Evolutionary conservation across 2,113 vertebrate genomes (phyloP), one percentile per base, ranked within the genome.

Genomic region (Chaenocephalus aceratus): DNA sequence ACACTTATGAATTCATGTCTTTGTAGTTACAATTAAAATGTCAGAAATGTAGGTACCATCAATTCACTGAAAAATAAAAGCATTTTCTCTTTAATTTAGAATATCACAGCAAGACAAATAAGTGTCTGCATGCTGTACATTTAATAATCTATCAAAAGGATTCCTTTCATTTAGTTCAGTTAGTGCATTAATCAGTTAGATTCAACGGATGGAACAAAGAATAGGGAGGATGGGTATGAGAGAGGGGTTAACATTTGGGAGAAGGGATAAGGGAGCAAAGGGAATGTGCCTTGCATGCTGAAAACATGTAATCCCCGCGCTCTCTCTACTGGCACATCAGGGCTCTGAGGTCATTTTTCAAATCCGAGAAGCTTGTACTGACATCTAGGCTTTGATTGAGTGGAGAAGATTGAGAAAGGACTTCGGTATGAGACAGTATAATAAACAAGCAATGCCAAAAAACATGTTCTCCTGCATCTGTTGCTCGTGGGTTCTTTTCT

Each of bases 291-390:
- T 21, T 66, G 63, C 72, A 72, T 65, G 75, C 54, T 75, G 62
- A 16, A 58, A 73, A n/a, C 76, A 41, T 62, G 41, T 70, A 72
- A 86, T 64, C 73, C 59, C 67, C 41, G 59, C 65, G 41, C 36
- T 8, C 36, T 26, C 36, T 15, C 16, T 64, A 72, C 57, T 56
- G 48, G 41, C 58, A 59, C 59, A 21, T 72, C 49, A n/a, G 18
- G 14, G 45, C 30, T 48, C 74, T 70, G 34, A 51, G 61, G 68
- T 88, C 70, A 83, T 66, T 46, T 67, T 58, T 76, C 12, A 81
- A 82, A 59, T 21, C 51, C 51, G 59, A 82, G 36, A 67, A 76
- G 59, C 59, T 63, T 58, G 21, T 72, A 67, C 71, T 62, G 61
- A 72, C 49, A 57, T n/a, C 56, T 13, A 8, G 11, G 30, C n/a